phyloP scores from a whole-genome alignment of 2,888 invertebrate genomes.

The Diloba caeruleocephala region DNA sequence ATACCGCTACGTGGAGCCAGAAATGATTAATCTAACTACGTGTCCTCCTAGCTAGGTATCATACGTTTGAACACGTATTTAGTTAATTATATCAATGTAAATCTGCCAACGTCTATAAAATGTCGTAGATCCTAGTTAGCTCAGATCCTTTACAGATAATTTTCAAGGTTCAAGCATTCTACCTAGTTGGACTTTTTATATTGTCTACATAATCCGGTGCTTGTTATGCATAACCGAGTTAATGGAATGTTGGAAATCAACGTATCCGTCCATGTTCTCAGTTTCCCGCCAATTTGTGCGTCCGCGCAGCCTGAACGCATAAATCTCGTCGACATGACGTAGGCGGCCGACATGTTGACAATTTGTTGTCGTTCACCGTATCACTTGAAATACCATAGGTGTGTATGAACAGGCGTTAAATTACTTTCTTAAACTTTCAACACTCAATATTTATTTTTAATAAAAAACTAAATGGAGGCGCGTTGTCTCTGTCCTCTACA shows the following conservation, averaged over 20 bases:
- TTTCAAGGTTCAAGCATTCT: conserved; percentile 64
- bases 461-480: conserved; percentile 18
- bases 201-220: conserved; percentile 61
- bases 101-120: conserved; percentile 43
- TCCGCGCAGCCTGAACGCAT: conserved; percentile 77
- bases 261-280: conserved; percentile 70
- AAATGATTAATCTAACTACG: conserved; percentile 19
- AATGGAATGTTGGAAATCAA: conserved; percentile 70
- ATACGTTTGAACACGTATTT: conserved; percentile 45
- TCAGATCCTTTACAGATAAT: conserved; percentile 61
- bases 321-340: conserved; percentile 83
- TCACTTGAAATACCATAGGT: conserved; percentile 47
- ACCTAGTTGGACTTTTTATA: conserved; percentile 59
- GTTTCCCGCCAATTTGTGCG: conserved; percentile 86
- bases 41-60: conserved; percentile 29
- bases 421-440: conserved; percentile 40
- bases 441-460: conserved; percentile 22
- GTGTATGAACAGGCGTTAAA: conserved; percentile 49
- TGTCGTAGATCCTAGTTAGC: conserved; percentile 47
- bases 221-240: conserved; percentile 73
- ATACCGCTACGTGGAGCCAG: background rate
- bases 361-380: conserved; percentile 72
- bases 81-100: conserved; percentile 46
- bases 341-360: conserved; percentile 86
- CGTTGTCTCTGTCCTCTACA: conserved; percentile 21